phyloP scores from a whole-genome alignment of 2,113 vertebrate species.

The Rhombomys opimus region DNA sequence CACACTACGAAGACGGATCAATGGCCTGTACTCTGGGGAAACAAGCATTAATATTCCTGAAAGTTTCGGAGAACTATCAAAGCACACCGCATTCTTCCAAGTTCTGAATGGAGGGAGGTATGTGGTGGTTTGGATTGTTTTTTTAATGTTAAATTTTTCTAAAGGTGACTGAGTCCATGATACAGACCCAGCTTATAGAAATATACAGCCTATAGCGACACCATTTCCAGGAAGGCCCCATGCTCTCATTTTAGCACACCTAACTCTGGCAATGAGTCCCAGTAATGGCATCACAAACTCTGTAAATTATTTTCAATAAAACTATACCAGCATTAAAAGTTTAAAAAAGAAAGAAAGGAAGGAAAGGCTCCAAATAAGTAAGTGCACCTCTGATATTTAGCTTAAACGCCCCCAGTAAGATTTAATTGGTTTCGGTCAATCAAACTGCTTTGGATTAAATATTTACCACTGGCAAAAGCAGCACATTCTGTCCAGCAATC shows the following conservation, averaged over 20 bases:
- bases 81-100: neutral
- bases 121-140: neutral
- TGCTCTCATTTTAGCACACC: neutral
- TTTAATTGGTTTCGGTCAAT: neutral
- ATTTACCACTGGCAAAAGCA: neutral
- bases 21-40: neutral
- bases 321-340: too few relatives aligned
- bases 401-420: neutral
- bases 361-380: neutral
- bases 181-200: neutral
- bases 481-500: neutral
- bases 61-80: conserved; percentile 34
- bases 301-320: neutral
- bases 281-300: neutral
- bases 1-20: conserved; percentile 24
- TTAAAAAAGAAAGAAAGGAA: neutral
- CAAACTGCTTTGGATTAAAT: neutral
- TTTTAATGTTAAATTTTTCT: neutral
- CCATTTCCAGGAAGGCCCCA: neutral
- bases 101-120: neutral
- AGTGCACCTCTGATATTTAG: neutral
- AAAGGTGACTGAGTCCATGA: neutral
- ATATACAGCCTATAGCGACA: neutral
- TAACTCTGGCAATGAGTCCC: neutral
- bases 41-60: conserved; percentile 28